These are phyloP conservation scores for Phasia obesa DNA, from an alignment of 2,888 invertebrate species.

Conservation along the genomic window DNA sequence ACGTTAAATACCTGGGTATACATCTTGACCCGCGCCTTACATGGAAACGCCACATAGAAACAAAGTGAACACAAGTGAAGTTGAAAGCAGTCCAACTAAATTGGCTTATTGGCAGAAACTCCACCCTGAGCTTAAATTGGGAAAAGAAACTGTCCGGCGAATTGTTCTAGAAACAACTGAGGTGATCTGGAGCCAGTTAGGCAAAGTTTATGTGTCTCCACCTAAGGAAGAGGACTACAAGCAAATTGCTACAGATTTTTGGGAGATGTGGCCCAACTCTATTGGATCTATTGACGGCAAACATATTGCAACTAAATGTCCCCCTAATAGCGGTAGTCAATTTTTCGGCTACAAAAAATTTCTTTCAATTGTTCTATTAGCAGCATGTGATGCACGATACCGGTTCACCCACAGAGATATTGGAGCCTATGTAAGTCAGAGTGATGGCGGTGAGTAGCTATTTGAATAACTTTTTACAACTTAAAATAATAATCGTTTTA, in stretches of 20 bases:
- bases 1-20: too few relatives aligned
- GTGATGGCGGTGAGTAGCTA: not conserved
- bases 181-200: not conserved
- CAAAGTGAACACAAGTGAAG: too few relatives aligned
- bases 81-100: too few relatives aligned
- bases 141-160: not conserved
- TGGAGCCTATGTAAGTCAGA: not conserved
- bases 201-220: not conserved
- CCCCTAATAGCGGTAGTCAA: conserved; percentile 9
- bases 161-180: not conserved
- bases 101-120: too few relatives aligned
- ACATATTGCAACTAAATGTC: too few relatives aligned
- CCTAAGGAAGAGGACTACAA: not conserved
- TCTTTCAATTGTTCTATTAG: not conserved
- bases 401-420: not conserved
- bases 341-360: not conserved
- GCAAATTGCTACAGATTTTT: not conserved
- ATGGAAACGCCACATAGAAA: too few relatives aligned
- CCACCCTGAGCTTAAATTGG: too few relatives aligned
- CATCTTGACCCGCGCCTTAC: too few relatives aligned
- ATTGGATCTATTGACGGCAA: conserved; percentile 4
- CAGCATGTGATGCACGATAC: conserved; percentile 3
- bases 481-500: not conserved
- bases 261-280: not conserved
- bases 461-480: not conserved